Conservation (phyloP, 2,888 invertebrate genomes). For the Osmoderma eremita region DNA sequence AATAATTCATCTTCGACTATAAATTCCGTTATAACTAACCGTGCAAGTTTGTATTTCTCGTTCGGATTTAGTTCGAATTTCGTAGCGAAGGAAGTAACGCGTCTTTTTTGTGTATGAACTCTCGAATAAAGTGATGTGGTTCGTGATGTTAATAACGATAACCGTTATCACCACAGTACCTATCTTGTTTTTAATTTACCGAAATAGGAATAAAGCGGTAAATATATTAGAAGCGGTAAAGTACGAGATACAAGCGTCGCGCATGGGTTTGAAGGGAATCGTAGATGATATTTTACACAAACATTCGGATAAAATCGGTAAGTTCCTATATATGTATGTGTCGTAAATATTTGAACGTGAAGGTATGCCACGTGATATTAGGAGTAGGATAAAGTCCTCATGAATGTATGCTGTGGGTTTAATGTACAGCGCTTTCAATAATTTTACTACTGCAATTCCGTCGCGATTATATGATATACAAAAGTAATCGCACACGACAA, state of each 20-base stretch:
- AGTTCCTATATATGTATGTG: neutral
- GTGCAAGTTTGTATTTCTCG: too few species aligned
- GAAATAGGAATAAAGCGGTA: neutral
- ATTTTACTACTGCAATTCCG: too few species aligned
- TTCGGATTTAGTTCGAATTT: too few species aligned
- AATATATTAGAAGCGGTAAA: neutral
- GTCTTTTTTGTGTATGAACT: too few species aligned
- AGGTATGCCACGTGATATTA: neutral
- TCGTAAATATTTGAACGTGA: neutral
- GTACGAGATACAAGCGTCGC: neutral
- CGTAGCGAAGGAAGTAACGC: too few species aligned
- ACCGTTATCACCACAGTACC: neutral
- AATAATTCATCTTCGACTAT: too few species aligned
- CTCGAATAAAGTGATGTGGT: too few species aligned
- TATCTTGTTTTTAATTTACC: conserved; percentile 3
- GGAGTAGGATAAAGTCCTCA: too few species aligned
- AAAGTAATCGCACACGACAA: too few species aligned
- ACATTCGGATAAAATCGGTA: conserved; percentile 5
- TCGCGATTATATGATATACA: too few species aligned
- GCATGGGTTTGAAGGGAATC: neutral
- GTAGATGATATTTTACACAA: neutral
- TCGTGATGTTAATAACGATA: neutral
- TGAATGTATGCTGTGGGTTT: too few species aligned
- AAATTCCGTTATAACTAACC: conserved; percentile 22
- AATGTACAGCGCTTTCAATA: too few species aligned